These are phyloP conservation scores for Furcifer pardalis DNA, from an alignment of 2,797 vertebrate species.

Conservation along the genomic window DNA sequence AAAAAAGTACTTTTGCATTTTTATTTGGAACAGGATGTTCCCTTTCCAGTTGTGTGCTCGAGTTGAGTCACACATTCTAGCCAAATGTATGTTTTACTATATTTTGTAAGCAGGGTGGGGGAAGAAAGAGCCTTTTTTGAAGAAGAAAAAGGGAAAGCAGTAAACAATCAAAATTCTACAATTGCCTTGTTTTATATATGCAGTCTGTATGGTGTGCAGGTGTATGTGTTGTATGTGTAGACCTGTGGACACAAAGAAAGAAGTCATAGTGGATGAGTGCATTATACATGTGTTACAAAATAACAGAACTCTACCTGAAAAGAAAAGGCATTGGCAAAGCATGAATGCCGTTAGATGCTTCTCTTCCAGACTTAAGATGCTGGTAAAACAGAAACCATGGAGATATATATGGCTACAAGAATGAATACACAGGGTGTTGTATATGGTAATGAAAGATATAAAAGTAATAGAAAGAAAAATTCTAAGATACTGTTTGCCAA, in stretches of 20 bases:
- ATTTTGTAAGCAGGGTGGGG: conserved; percentile 62
- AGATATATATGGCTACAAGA: background rate
- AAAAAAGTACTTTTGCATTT: conserved; percentile 71
- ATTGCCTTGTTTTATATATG: conserved; percentile 28
- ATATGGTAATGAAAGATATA: background rate
- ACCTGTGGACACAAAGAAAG: background rate
- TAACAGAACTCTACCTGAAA: background rate
- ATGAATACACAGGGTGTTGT: background rate
- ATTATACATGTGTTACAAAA: background rate
- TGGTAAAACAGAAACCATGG: background rate
- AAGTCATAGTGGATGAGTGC: background rate
- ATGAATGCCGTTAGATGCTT: background rate
- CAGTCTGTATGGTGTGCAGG: background rate
- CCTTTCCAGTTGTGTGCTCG: conserved; percentile 71
- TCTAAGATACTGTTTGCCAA: background rate
- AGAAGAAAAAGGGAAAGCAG: conserved; percentile 44
- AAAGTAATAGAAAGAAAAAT: background rate
- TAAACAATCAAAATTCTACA: conserved; percentile 30
- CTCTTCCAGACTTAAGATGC: background rate
- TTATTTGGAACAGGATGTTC: conserved; percentile 38
- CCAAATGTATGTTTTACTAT: conserved; percentile 77
- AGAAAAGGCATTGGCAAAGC: background rate
- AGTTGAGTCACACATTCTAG: conserved; percentile 68
- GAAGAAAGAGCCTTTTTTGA: conserved; percentile 55
- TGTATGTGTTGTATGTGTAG: background rate